Evolutionary conservation across 2,797 vertebrate species (phyloP).

Genomic region (Podarcis siculus): DNA sequence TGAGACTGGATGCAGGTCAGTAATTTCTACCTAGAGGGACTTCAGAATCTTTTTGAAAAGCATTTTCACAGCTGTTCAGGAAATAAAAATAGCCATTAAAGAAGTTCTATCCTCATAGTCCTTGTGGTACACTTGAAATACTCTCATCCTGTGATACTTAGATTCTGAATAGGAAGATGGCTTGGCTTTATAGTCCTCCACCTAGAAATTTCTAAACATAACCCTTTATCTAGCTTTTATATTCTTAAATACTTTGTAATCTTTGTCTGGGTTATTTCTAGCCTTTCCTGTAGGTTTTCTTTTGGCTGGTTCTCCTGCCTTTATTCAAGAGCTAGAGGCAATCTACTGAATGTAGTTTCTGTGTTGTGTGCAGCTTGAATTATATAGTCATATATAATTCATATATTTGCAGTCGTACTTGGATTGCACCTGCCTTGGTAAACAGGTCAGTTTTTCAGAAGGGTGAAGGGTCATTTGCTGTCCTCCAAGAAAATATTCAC

Average conservation of each 20-base stretch:
- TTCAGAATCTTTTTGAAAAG: neutral
- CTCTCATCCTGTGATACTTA: neutral
- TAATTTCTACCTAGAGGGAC: neutral
- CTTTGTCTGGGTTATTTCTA: neutral
- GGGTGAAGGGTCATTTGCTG: neutral
- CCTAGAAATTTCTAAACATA: neutral
- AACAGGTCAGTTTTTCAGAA: neutral
- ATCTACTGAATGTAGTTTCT: neutral
- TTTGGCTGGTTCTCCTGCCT: neutral
- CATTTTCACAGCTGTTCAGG: no score
- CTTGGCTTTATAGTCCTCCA: neutral
- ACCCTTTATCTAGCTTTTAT: neutral
- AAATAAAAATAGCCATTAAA: neutral
- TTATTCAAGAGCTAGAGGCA: neutral
- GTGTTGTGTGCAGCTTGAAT: neutral
- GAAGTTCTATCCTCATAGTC: neutral
- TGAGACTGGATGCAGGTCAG: neutral
- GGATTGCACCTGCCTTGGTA: neutral
- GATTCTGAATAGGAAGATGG: neutral
- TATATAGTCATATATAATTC: no score
- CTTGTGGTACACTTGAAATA: neutral
- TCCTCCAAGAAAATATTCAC: neutral
- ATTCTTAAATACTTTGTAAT: neutral
- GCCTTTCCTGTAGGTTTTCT: neutral
- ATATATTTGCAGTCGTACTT: neutral